Base-by-base conservation (phyloP, 2,113 vertebrate genomes). In the Nibea coibor region DNA sequence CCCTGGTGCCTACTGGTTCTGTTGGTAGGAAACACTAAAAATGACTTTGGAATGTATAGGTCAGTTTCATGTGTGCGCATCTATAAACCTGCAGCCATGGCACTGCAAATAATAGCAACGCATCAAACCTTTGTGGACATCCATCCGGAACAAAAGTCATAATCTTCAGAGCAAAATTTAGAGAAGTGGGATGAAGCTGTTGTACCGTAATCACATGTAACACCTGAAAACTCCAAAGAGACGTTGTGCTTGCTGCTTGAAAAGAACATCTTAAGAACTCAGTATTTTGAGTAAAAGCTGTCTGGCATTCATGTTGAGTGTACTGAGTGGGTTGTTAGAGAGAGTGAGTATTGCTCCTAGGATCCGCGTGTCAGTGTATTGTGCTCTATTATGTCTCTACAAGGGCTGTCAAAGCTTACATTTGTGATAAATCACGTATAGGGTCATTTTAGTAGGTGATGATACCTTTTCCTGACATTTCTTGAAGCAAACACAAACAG, bases 271-370 rank as follows among this genome's bases (percentile, higher is more conserved):
- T 31, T 4, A 69, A 24, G 64, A 73, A 53, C 14, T 66, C 35
- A 80, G 59, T 26, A 47, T 42, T 79, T 45, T 28, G 28, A 80
- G 50, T 57, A 28, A 67, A 84, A 45, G 42, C 70, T 67, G 45
- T 48, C 61, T 62, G 2, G 61, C 75, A 43, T 80, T 64, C 26
- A 76, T 48, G n/a, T 53, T 31, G 50, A 65, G 75, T 43, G 72
- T 72, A 58, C 61, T 66, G 70, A 68, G 62, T 76, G 78, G 82
- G 78, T 22, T 68, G 76, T 80, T 65, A 9, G 56, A 69, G 66
- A 20, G 35, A 66, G 63, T 70, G 51, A 82, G 50, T 47, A 54
- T 64, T 80, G 63, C 72, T 70, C 45, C 68, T 65, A 12, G 31
- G 28, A 66, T 50, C 39, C 54, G 16, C 73, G 51, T 80, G 53